These are phyloP conservation scores for Desoria tigrina DNA, from an alignment of 2,888 invertebrate genomes.

Conservation along the genomic window DNA sequence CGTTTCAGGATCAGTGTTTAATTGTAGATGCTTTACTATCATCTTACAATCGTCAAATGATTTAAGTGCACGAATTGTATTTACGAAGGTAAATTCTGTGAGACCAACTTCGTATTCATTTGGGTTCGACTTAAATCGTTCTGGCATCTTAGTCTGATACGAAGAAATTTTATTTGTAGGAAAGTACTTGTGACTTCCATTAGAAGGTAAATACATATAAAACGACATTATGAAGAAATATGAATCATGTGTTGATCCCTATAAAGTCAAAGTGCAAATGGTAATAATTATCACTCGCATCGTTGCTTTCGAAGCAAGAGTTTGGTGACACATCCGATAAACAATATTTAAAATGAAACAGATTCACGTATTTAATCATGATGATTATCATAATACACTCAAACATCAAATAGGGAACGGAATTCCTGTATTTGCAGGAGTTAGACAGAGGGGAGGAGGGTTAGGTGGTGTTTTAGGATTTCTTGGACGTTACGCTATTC, in stretches of 20 bases:
- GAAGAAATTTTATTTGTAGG: neutral
- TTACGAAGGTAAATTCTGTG: neutral
- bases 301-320: no score
- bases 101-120: neutral
- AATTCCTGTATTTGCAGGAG: neutral
- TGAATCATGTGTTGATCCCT: no score
- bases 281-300: no score
- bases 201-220: constrained; percentile 11
- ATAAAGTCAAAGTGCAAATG: no score
- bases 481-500: constrained; percentile 23
- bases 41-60: no score
- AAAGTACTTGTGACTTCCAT: neutral
- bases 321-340: no score
- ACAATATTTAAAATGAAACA: constrained; percentile 9
- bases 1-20: no score
- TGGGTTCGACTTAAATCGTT: neutral
- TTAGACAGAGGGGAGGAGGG: constrained; percentile 30
- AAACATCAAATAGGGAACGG: constrained; percentile 2
- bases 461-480: constrained; percentile 18
- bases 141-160: neutral
- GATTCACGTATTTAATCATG: neutral
- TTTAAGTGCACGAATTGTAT: neutral
- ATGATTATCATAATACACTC: neutral
- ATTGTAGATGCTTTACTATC: no score
- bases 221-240: constrained; percentile 10